Evolutionary conservation across 2,888 invertebrate genomes (phyloP), one percentile per base, ranked within the genome.

Genomic region (Tortricodes alternella): DNA sequence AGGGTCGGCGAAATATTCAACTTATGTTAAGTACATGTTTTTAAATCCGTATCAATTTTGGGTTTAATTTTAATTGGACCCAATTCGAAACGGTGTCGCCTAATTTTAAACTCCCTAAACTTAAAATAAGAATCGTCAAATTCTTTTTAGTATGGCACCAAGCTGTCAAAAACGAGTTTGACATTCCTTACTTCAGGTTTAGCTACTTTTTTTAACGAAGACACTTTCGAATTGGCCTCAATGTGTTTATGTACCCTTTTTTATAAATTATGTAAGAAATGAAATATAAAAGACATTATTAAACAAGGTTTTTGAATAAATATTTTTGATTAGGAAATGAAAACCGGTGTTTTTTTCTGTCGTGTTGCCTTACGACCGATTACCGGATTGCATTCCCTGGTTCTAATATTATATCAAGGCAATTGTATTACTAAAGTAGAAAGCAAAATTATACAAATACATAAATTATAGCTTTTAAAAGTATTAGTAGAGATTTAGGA

Each of bases 1-100:
- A 62, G 65, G 66, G 66, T 62, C 66, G 67, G 66, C 67, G 66
- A 62, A 43, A 56, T 49, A 48, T 57, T 39, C 29, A 21, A 35
- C 53, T 46, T 37, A 39, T 32, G 39, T 39, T 13, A 24, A 48
- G 46, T 34, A 53, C 18, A n/a, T 29, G 35, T 21, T 46, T 41
- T 48, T 5, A 19, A 9, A n/a, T n/a, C 13, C 13, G 21, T 41
- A 39, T 16, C 4, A 8, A 39, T 24, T 35, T 15, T 11, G 13
- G 48, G n/a, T n/a, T n/a, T n/a, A n/a, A 39, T 49, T 35, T 23
- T 46, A 23, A 27, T 24, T 23, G 23, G n/a, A 41, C 23, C 8
- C 11, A 15, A 24, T n/a, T 41, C 41, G 23, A 23, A 41, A 41
- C 5, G 15, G 24, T 34, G 23, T 39, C n/a, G 13, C 43, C 21